Percentiles rank a stretch among this genome's conserved stretches.
Evolutionary conservation across 1,140 invertebrate species (phyloP).

Genomic region (Sitophilus oryzae): DNA sequence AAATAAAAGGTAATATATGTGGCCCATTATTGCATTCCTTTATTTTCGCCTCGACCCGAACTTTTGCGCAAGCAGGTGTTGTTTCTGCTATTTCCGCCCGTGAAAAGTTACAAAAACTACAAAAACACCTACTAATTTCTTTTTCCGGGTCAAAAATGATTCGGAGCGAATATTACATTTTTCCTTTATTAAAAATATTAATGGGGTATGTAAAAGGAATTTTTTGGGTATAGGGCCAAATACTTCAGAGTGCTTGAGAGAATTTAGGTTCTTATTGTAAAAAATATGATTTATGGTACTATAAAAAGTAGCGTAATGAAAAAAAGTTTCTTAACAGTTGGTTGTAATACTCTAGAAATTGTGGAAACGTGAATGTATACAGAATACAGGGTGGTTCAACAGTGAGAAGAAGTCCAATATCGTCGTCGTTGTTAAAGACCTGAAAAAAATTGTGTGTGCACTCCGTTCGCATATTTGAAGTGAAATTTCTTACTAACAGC

Average conservation of each 20-base stretch:
- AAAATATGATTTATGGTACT: neutral
- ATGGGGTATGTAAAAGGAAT: neutral
- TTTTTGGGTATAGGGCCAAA: neutral
- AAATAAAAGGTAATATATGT: conserved; percentile 9
- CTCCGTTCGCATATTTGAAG: too few relatives aligned
- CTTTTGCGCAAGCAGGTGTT: conserved; percentile 3
- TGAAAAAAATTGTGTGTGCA: too few relatives aligned
- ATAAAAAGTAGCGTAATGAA: neutral
- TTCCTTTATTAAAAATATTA: conserved; percentile 1
- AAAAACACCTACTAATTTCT: conserved; percentile 7
- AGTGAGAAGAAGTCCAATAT: too few relatives aligned
- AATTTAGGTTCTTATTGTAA: neutral
- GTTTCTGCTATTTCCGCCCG: conserved; percentile 6
- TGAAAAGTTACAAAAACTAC: conserved; percentile 6
- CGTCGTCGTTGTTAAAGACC: too few relatives aligned
- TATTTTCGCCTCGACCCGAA: conserved; percentile 2
- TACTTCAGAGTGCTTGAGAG: neutral
- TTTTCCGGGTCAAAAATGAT: conserved; percentile 4
- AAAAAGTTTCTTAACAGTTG: neutral
- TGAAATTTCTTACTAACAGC: too few relatives aligned
- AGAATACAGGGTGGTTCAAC: too few relatives aligned
- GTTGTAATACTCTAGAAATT: neutral
- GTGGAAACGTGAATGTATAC: too few relatives aligned
- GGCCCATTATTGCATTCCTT: conserved; percentile 10
- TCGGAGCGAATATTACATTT: conserved; percentile 1